Conservation (phyloP, 2,888 invertebrate species). For the Trypoxylon attenuatum region DNA sequence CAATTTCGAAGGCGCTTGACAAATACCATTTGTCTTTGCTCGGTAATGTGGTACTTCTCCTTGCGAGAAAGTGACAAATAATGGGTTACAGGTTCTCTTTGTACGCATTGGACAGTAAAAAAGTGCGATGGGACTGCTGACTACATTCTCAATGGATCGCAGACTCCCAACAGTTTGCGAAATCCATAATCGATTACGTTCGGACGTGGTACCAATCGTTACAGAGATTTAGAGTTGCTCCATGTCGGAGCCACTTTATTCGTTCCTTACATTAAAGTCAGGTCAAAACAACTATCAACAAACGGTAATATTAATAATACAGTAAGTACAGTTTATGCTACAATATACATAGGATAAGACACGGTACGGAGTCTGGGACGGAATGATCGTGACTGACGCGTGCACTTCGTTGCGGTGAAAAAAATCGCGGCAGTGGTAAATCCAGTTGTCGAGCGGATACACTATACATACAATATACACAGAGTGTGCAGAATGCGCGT, state of each 20-base stretch:
- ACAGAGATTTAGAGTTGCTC: no score
- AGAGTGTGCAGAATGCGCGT: not conserved
- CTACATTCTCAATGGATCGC: not conserved
- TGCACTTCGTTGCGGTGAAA: not conserved
- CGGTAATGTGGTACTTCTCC: not conserved
- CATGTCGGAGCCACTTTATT: not conserved
- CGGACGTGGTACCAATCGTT: no score
- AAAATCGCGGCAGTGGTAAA: not conserved
- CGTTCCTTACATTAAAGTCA: not conserved
- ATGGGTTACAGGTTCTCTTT: slow-evolving; percentile 26
- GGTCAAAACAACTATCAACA: not conserved
- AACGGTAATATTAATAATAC: not conserved
- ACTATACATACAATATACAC: not conserved
- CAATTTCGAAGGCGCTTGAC: slow-evolving; percentile 10
- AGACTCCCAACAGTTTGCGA: not conserved
- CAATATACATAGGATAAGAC: not conserved
- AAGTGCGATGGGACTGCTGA: not conserved
- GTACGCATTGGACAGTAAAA: not conserved
- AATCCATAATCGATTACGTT: not conserved
- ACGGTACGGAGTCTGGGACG: not conserved
- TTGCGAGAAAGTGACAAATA: slow-evolving; percentile 36
- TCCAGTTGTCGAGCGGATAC: not conserved
- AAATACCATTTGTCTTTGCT: slow-evolving; percentile 10
- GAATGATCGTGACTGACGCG: not conserved
- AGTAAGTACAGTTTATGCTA: not conserved